Base-by-base conservation (phyloP, 2,113 vertebrate species). In the Protomyctophum bolini region DNA sequence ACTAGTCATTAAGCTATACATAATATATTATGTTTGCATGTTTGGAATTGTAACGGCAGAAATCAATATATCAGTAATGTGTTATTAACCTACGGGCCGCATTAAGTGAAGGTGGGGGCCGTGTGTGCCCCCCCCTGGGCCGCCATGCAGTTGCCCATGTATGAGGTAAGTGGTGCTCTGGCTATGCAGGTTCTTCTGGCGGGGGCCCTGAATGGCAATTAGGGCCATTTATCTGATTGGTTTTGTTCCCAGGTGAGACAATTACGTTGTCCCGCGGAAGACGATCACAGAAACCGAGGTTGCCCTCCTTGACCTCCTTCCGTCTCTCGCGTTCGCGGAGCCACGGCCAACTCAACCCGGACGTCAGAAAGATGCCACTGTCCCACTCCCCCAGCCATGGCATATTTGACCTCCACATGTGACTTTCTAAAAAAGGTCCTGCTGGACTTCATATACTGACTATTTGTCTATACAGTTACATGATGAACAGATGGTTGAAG, bases 211-310 rank as follows among this genome's bases (percentile, higher is more conserved):
- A 60, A 10, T 11, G 28, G 12, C 3, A 41, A 33, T 9, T 2
- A 33, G 28, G 29, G 11, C 21, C 8, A 15, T 9, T 28, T n/a
- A 21, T 58, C 28, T 58, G 55, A 15, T 8, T 57, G 8, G 1
- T 45, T 12, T 45, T 15, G 33, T 33, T 15, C 47, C 63, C 81
- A 91, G 90, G 74, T 50, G 70, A 48, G 54, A 72, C 52, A 7
- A n/a, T n/a, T n/a, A n/a, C n/a, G n/a, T 77, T 70, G 11, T 5
- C 21, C 46, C 48, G 49, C 8, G 68, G 76, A 1, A 61, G 76
- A 7, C 62, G 66, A 60, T 75, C 64, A 5, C 85, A 89, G 55
- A 41, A 60, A n/a, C n/a, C n/a, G n/a, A n/a, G n/a, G n/a, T n/a
- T n/a, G 6, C 68, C 60, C 52, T 21, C 45, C 0, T 10, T 86